Evolutionary conservation across 2,888 invertebrate species (phyloP), one percentile per base, ranked within the genome.

Genomic region (Deladenus siricidicola): DNA sequence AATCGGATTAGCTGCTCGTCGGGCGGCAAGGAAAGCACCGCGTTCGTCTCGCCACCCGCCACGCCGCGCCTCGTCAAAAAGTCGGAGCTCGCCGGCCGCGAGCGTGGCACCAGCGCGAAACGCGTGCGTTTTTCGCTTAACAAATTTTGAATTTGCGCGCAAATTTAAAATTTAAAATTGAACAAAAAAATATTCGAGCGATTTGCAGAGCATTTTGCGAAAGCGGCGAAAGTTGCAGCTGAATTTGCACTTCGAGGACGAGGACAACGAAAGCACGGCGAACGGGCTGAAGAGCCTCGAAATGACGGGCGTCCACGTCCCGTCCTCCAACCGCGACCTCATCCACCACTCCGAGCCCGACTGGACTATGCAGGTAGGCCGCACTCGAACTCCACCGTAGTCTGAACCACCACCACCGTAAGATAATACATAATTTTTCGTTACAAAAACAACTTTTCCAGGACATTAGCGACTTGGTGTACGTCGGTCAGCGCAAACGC

Each of bases 401-500:
- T 24, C n/a, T 34, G 19, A 51, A 17, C 2, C 49, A 34, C 6
- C 28, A 44, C 4, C 24, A 1, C 17, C n/a, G 6, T 26, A 23
- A 26, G 17, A 21, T n/a, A 28, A 17, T n/a, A n/a, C n/a, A n/a
- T n/a, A n/a, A n/a, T n/a, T n/a, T n/a, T 56, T 26, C 26, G 26
- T 42, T 42, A n/a, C n/a, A n/a, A n/a, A 42, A 42, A 42, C 10
- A 47, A 8, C 26, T 24, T 67, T 1, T 42, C n/a, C n/a, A 65
- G 63, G 73, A 75, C 49, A 64, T 74, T 17, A 68, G 70, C 0
- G 74, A 74, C 47, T 49, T 73, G 30, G 72, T 75, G 10, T 74
- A 73, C 49, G 64, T 70, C 29, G 75, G 75, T 8, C 76, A 77
- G 56, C 51, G 75, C 28, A 76, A 75, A 58, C 66, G 76, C 57